Percentiles rank a stretch among this genome's conserved stretches.
Conservation (phyloP, 2,797 vertebrate genomes). For the Amazona finschi region DNA sequence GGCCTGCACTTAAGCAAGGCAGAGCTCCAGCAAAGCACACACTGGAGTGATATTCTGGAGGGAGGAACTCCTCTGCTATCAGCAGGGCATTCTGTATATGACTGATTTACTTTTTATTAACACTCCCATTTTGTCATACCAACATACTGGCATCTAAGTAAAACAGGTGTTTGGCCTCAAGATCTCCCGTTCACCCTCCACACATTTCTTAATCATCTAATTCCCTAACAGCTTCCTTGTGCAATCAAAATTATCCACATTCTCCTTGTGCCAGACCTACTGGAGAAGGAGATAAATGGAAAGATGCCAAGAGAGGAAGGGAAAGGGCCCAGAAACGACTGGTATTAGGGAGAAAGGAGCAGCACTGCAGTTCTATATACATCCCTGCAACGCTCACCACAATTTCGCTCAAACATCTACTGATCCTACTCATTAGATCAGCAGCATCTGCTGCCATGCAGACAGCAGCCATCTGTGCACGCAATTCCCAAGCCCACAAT, state of each 20-base stretch:
- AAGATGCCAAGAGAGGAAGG: not conserved
- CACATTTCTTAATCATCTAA: not conserved
- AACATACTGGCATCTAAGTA: not conserved
- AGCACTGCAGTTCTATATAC: not conserved
- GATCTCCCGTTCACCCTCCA: not conserved
- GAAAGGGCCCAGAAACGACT: not conserved
- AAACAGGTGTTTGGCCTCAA: not conserved
- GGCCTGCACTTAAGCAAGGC: accelerated
- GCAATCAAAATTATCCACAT: not conserved
- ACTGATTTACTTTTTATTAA: not conserved
- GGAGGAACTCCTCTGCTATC: not conserved
- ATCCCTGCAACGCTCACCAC: not conserved
- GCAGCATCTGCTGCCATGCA: not conserved
- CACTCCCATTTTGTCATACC: not conserved
- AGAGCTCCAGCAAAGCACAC: not conserved
- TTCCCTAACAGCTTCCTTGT: not conserved
- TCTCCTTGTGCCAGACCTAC: not conserved
- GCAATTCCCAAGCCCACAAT: not conserved
- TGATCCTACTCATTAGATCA: not conserved
- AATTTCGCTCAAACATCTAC: not conserved
- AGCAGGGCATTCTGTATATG: accelerated
- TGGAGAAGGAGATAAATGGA: not conserved
- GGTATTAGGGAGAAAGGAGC: not conserved
- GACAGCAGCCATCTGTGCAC: slow-evolving; percentile 21
- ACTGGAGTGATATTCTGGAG: accelerated